Conservation (phyloP, 2,888 invertebrate species). For the Agrochola lota region DNA sequence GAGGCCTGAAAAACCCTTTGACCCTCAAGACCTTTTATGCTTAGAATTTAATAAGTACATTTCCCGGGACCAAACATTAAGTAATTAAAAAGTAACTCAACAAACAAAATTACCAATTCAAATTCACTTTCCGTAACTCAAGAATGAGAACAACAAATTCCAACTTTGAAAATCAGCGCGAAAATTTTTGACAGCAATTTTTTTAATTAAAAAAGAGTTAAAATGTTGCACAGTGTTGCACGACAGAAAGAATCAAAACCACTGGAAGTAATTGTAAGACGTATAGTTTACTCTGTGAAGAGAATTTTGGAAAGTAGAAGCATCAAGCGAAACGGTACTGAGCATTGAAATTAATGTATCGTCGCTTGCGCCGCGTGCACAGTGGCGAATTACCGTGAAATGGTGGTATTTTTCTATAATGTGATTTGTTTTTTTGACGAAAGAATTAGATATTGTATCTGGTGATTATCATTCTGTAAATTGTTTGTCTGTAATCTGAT, state of each 20-base stretch:
- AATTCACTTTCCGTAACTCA: constrained; percentile 53
- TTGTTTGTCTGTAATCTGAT: not conserved
- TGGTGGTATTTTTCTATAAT: constrained; percentile 55
- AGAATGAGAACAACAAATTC: constrained; percentile 62
- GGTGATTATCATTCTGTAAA: constrained; percentile 28
- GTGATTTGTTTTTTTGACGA: constrained; percentile 38
- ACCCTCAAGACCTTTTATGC: constrained; percentile 49
- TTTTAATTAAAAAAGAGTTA: constrained; percentile 60
- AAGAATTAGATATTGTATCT: constrained; percentile 53
- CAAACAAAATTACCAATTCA: constrained; percentile 59
- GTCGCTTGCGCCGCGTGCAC: constrained; percentile 55
- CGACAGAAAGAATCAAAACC: constrained; percentile 70
- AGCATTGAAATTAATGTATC: constrained; percentile 73
- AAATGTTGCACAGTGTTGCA: constrained; percentile 63
- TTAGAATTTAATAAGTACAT: constrained; percentile 53
- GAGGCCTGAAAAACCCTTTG: constrained; percentile 31
- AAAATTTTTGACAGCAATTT: constrained; percentile 58
- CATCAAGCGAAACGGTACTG: constrained; percentile 83
- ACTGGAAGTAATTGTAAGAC: constrained; percentile 76
- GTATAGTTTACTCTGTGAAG: constrained; percentile 76
- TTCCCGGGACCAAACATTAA: constrained; percentile 36
- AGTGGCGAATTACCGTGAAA: constrained; percentile 57
- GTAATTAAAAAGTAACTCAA: constrained; percentile 50
- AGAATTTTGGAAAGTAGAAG: constrained; percentile 88
- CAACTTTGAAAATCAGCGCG: constrained; percentile 60